Conservation (phyloP, 2,797 vertebrate species). For the Alectoris magna region DNA sequence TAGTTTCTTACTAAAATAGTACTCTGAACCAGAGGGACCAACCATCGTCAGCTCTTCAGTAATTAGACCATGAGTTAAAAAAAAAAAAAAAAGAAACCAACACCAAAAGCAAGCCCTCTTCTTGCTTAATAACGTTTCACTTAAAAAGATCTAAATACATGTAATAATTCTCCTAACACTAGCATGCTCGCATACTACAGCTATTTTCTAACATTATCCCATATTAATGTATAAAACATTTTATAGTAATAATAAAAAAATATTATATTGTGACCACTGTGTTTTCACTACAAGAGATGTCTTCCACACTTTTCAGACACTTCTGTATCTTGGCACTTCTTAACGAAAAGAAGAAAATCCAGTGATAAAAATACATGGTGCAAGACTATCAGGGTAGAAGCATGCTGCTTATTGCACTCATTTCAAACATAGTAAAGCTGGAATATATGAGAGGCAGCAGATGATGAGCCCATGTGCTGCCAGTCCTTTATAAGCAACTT, state of each 20-base stretch:
- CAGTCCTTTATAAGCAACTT: not conserved
- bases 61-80: constrained; percentile 54
- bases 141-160: not conserved
- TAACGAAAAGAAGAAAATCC: not conserved
- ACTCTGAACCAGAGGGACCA: constrained; percentile 49
- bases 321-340: not conserved
- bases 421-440: not conserved
- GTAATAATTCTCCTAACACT: not conserved
- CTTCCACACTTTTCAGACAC: not conserved
- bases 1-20: constrained; percentile 67
- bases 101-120: not conserved
- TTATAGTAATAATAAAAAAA: not conserved
- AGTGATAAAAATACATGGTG: accelerated
- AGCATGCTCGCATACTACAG: not conserved
- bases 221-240: not conserved
- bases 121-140: not conserved
- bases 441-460: not conserved
- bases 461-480: not conserved
- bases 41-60: not conserved
- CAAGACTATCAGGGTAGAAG: not conserved
- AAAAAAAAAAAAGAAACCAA: not conserved
- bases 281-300: not conserved
- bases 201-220: not conserved
- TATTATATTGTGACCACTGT: not conserved
- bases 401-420: not conserved